Conservation (phyloP, 2,888 invertebrate species). For the Lissocephala sabroskyi region DNA sequence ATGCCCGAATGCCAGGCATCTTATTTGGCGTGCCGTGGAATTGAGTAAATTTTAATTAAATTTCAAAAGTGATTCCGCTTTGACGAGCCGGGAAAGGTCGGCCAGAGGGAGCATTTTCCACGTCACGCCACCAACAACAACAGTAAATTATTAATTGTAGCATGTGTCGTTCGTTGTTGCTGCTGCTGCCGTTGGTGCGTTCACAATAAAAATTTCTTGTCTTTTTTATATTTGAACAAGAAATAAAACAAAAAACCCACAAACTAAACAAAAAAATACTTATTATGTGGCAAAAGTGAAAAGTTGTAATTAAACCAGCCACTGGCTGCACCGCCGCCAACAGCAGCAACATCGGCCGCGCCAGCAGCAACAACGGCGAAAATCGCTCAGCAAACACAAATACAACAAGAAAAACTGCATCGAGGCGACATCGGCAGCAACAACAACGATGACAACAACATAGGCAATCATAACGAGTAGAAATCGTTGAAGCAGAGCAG, state of each 20-base stretch:
- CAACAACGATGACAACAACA: conserved; percentile 29
- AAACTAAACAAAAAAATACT: conserved; percentile 30
- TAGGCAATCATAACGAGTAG: conserved; percentile 45
- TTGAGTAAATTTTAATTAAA: conserved; percentile 54
- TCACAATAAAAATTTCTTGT: conserved; percentile 4
- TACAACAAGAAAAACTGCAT: too few species aligned
- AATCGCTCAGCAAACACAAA: too few species aligned
- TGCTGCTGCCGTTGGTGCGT: not conserved
- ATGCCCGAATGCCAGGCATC: conserved; percentile 26
- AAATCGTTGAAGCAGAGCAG: conserved; percentile 37
- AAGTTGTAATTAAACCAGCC: conserved; percentile 70
- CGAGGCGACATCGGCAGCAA: conserved; percentile 28
- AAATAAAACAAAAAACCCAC: conserved; percentile 21
- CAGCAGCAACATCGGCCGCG: conserved; percentile 9
- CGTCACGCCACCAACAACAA: conserved; percentile 18
- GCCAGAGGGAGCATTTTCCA: not conserved
- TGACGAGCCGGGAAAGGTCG: conserved; percentile 28
- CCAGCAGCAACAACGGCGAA: conserved; percentile 25
- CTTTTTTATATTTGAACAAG: conserved; percentile 25
- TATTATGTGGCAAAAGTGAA: conserved; percentile 67
- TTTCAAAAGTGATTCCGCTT: conserved; percentile 52
- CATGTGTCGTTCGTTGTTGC: conserved; percentile 38
- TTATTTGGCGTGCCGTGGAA: conserved; percentile 19
- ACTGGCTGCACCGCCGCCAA: conserved; percentile 42
- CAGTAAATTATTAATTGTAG: conserved; percentile 46